Conservation (phyloP, 2,797 vertebrate genomes). For the Xiphorhynchus erythropygius region DNA sequence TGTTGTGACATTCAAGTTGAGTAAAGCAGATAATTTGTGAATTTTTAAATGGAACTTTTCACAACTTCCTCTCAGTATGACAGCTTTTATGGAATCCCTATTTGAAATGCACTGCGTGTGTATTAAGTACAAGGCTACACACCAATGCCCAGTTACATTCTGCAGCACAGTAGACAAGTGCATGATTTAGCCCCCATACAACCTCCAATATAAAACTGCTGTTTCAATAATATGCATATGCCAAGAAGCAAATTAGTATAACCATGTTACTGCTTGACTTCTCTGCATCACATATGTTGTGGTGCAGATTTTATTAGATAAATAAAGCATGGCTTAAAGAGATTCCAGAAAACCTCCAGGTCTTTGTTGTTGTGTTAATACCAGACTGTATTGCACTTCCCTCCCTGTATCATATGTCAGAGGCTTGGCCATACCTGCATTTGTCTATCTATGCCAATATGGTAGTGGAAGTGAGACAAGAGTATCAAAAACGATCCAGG, state of each 20-base stretch:
- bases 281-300: not conserved
- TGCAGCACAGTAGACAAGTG: not conserved
- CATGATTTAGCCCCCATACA: not conserved
- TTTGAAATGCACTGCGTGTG: not conserved
- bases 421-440: not conserved
- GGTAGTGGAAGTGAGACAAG: not conserved
- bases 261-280: not conserved
- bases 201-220: not conserved
- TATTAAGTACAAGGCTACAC: not conserved
- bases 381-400: not conserved
- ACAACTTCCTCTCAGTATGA: not conserved
- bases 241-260: not conserved
- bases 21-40: not conserved
- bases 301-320: not conserved
- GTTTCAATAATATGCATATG: not conserved
- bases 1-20: not conserved
- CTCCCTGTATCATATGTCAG: not conserved
- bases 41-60: not conserved
- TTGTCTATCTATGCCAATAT: not conserved
- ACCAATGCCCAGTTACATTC: not conserved
- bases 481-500: not conserved
- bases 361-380: not conserved
- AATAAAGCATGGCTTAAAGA: not conserved
- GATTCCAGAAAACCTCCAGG: not conserved
- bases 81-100: not conserved